phyloP scores from a whole-genome alignment of 2,797 vertebrate species.

The Coreius guichenoti region DNA sequence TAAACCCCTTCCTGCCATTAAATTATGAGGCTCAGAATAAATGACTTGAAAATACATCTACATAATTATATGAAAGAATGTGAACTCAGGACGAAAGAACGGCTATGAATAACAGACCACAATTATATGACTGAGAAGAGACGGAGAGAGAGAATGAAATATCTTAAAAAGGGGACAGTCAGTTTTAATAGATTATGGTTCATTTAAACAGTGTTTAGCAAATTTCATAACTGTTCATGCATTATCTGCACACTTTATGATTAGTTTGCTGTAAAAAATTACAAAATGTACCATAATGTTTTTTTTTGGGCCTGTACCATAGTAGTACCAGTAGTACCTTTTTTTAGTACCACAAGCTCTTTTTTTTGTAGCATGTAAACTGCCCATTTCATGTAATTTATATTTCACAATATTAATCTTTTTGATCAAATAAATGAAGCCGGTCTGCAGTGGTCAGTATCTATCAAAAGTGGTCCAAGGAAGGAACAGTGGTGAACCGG shows the following conservation, averaged over 20 bases:
- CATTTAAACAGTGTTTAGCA: background rate
- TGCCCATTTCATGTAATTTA: background rate
- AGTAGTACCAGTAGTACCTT: no score
- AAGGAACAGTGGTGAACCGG: no score
- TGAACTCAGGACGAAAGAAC: slow-evolving; percentile 23
- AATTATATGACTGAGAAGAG: slow-evolving; percentile 5
- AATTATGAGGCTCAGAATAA: slow-evolving; percentile 41
- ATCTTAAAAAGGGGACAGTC: background rate
- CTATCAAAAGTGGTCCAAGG: no score
- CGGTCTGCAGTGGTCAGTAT: no score
- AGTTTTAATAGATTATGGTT: background rate
- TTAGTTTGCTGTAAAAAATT: background rate
- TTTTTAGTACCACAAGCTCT: no score
- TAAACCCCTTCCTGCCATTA: slow-evolving; percentile 46
- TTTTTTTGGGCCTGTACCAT: background rate
- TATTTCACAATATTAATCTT: background rate
- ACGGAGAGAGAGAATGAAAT: background rate
- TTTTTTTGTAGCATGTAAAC: background rate
- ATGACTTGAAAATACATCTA: slow-evolving; percentile 35
- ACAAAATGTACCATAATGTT: background rate
- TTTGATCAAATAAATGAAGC: background rate
- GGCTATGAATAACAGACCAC: slow-evolving; percentile 40
- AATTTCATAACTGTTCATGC: background rate
- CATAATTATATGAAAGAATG: slow-evolving; percentile 52
- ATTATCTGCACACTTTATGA: background rate